Base-by-base conservation (phyloP, 2,797 vertebrate genomes). In the Austrolebias charrua region DNA sequence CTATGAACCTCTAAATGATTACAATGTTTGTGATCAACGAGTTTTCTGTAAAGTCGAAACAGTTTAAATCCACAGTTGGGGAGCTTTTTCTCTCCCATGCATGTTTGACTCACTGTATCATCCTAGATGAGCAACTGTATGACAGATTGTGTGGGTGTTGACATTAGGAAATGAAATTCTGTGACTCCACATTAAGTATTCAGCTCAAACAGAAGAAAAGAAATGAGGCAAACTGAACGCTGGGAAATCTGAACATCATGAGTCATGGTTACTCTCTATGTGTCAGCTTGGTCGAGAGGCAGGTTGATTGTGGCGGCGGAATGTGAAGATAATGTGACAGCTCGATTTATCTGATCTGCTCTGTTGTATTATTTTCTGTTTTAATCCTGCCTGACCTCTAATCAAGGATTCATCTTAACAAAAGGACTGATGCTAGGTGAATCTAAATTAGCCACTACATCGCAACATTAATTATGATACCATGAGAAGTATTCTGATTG, bases 111-210 rank as follows among this genome's bases (percentile, higher is more conserved):
- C 63, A 55, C 33, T 43, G 18, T 20, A 60, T 64, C 58, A 55
- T 75, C 55, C 43, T 38, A 24, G 52, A 46, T 47, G 45, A 75
- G 74, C 55, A 40, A 46, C 70, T 59, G 67, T 69, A 13, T 63
- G 66, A 75, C 59, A 73, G 69, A 54, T 63, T 71, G 67, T 63
- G 76, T 77, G 70, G 78, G 75, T 75, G 81, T 76, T 80, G 78
- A 78, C 55, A 71, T 77, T 74, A 70, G 76, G 72, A 84, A 79
- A 81, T 78, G 65, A 82, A 76, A 55, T 46, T 51, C 14, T 3
- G 51, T 49, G 69, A 73, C 69, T 75, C 18, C 5, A 62, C 75
- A 50, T 80, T 71, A 69, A 80, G 66, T 64, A 78, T 71, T 74
- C 67, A 75, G 60, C 54, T 66, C 49, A 63, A 78, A 70, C 43